phyloP scores from a whole-genome alignment of 1,140 invertebrate genomes.

The Drosophila seguyi region DNA sequence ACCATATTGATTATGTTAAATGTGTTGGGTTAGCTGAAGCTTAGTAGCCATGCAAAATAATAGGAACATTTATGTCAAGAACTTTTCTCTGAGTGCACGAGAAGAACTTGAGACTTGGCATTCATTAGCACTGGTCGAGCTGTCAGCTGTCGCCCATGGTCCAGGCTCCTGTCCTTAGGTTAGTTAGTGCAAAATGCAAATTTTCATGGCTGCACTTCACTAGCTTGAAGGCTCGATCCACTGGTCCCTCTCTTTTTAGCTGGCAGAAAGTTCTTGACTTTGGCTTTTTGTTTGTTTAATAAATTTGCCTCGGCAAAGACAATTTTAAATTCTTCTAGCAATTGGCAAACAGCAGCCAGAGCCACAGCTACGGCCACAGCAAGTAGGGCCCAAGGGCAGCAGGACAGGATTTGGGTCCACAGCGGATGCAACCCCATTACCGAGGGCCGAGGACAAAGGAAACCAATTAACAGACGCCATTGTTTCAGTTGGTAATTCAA shows the following conservation, averaged over 20 bases:
- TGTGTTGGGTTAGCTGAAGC: not conserved
- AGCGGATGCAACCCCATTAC: slow-evolving; percentile 65
- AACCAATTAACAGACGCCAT: slow-evolving; percentile 83
- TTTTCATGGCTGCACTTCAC: slow-evolving; percentile 62
- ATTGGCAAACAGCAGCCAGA: slow-evolving; percentile 74
- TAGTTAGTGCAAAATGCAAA: slow-evolving; percentile 79
- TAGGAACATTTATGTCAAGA: not conserved
- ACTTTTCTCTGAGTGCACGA: slow-evolving; percentile 10
- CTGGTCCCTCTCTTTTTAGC: slow-evolving; percentile 14
- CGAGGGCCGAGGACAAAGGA: slow-evolving; percentile 72
- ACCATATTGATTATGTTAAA: not conserved
- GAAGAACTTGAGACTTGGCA: slow-evolving; percentile 40
- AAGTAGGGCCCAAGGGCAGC: slow-evolving; percentile 8
- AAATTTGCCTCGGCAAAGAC: slow-evolving; percentile 77
- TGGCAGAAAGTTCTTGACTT: slow-evolving; percentile 40
- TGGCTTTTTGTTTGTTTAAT: slow-evolving; percentile 76
- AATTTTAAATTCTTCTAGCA: slow-evolving; percentile 82
- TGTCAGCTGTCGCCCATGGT: slow-evolving; percentile 58
- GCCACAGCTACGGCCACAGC: slow-evolving; percentile 39
- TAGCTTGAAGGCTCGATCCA: slow-evolving; percentile 53
- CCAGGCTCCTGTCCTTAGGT: slow-evolving; percentile 54
- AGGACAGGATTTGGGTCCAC: slow-evolving; percentile 35
- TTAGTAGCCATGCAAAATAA: too few species aligned
- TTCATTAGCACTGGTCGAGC: slow-evolving; percentile 75
- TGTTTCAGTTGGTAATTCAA: slow-evolving; percentile 84